Evolutionary conservation across 1,140 invertebrate genomes (phyloP).

Genomic region (Temnothorax curvispinosus): DNA sequence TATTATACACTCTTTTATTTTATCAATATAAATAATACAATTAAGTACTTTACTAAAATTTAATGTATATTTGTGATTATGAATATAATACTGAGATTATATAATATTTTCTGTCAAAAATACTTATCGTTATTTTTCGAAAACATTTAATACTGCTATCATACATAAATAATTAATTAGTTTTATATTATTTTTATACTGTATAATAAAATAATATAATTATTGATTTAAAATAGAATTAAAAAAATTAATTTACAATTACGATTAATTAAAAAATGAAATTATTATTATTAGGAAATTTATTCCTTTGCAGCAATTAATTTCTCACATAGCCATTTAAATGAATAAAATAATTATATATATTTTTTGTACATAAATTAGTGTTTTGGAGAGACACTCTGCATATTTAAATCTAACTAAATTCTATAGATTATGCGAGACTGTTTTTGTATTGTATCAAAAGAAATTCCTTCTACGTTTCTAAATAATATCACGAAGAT

Average conservation of each 20-base stretch:
- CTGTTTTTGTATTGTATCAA: background rate
- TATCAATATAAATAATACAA: background rate
- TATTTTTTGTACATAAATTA: background rate
- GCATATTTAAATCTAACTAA: constrained; percentile 5
- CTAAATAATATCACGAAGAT: background rate
- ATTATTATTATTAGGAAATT: background rate
- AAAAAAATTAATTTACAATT: constrained; percentile 2
- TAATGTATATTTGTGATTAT: background rate
- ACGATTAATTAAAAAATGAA: background rate
- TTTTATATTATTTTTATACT: background rate
- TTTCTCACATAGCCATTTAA: background rate
- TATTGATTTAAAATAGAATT: background rate
- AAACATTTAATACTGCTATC: background rate
- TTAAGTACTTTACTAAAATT: background rate
- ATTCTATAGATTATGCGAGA: constrained; percentile 21
- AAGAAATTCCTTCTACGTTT: background rate
- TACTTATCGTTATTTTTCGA: background rate
- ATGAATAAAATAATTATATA: background rate
- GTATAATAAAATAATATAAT: background rate
- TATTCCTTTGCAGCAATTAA: background rate
- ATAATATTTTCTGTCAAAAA: background rate
- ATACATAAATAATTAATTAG: background rate
- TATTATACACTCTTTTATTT: background rate
- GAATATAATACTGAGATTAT: background rate
- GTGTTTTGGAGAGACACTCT: background rate